Evolutionary conservation across 1,140 invertebrate genomes (phyloP).

Genomic region (Drosophila chauvacae): DNA sequence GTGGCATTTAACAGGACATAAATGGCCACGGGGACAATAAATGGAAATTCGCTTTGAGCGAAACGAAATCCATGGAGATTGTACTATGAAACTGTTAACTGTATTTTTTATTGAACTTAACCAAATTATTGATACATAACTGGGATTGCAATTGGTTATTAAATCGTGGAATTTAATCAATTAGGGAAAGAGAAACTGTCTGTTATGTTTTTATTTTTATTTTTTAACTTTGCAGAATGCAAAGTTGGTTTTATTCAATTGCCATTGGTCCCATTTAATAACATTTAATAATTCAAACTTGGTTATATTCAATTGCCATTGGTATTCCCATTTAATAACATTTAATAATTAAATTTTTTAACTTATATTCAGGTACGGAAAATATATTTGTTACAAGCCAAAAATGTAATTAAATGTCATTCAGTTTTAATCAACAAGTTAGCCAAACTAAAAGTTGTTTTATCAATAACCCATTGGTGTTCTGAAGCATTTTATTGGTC

Average conservation of each 20-base stretch:
- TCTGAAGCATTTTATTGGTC: no score
- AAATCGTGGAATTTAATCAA: slow-evolving; percentile 16
- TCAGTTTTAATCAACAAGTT: not conserved
- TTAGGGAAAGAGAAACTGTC: not conserved
- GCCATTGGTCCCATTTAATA: not conserved
- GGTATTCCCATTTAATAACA: not conserved
- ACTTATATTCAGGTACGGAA: no score
- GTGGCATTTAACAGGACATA: slow-evolving; percentile 53
- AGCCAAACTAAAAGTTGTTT: no score
- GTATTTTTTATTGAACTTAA: slow-evolving; percentile 21
- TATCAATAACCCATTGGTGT: no score
- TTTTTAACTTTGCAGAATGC: not conserved
- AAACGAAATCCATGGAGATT: slow-evolving; percentile 30
- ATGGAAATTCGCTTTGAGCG: slow-evolving; percentile 15
- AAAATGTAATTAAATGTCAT: not conserved
- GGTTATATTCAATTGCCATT: not conserved
- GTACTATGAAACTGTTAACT: slow-evolving; percentile 11
- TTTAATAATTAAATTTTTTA: no score
- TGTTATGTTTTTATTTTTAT: not conserved
- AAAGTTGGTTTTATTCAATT: not conserved
- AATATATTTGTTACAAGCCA: no score
- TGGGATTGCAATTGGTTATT: slow-evolving; percentile 23
- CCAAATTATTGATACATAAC: slow-evolving; percentile 31
- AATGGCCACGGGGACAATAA: slow-evolving; percentile 29
- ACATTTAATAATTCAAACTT: no score